Evolutionary conservation across 2,113 vertebrate species (phyloP).

Genomic region (Mastomys coucha): DNA sequence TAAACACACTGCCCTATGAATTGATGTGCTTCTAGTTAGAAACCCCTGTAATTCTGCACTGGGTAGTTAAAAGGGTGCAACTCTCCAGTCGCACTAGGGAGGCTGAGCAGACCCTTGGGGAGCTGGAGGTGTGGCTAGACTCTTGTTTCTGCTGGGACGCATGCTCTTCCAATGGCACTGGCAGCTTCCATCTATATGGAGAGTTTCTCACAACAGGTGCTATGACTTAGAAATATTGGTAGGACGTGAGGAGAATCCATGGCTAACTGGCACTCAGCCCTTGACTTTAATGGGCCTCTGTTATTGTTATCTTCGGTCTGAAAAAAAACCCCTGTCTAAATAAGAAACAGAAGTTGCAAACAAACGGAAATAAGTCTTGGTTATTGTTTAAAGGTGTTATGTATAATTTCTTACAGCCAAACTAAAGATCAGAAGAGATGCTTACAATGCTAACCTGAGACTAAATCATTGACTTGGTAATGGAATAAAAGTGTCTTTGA

Average conservation of each 20-base stretch:
- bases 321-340: constrained; percentile 16
- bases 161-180: not conserved
- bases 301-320: not conserved
- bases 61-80: not conserved
- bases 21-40: too few species aligned
- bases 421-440: not conserved
- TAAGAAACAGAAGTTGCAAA: not conserved
- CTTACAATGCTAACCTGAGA: not conserved
- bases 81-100: not conserved
- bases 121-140: not conserved
- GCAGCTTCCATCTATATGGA: not conserved
- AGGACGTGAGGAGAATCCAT: not conserved
- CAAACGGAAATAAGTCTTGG: constrained; percentile 23
- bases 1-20: not conserved
- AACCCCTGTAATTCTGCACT: not conserved
- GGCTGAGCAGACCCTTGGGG: not conserved
- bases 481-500: not conserved
- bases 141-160: not conserved
- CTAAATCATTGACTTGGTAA: not conserved
- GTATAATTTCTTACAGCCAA: not conserved
- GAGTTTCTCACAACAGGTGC: not conserved
- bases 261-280: not conserved
- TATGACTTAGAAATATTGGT: not conserved
- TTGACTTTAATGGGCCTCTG: not conserved
- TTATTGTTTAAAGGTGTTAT: not conserved